Base-by-base conservation (phyloP, 2,888 invertebrate genomes). In the Acronicta leporina region DNA sequence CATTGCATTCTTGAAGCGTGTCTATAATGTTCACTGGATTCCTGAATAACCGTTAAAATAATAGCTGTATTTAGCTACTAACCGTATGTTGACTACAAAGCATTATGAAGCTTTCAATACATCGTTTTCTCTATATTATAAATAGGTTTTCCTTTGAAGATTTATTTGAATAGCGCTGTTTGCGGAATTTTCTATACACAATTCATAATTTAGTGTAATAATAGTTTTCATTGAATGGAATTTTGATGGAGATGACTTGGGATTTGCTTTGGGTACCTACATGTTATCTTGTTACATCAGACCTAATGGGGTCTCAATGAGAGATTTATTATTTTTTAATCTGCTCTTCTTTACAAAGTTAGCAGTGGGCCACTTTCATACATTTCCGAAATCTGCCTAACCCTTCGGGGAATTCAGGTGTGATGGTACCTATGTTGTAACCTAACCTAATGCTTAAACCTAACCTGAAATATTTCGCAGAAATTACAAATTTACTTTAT, bases 1-100 rank as follows among this genome's bases (percentile, higher is more conserved):
- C 77, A 68, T 63, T 71, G 80, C 81, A 86, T 84, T 82, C 82
- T 77, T 76, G 41, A 40, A 58, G 69, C 67, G 78, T 68, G 76
- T 75, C 73, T 76, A 82, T 79, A 82, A 80, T 82, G 86, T 78
- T 77, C 72, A 76, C 69, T 74, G 85, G 84, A 89, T 88, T 86
- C 79, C 82, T 83, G 82, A 87, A 81, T 80, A 85, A 80, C 72
- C 77, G 83, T 85, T 86, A 80, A 87, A 86, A 86, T 85, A 87
- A 86, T 86, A 80, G 83, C 83, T 81, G 79, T 78, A 84, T 87
- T 87, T 84, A 79, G 75, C 73, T 55, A 38, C 42, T 58, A 67
- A 68, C 63, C 58, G 71, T 75, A 52, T 58, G 58, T 59, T 64
- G 63, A 65, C 61, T 68, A 63, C 59, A 53, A 60, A 64, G 63